phyloP scores from a whole-genome alignment of 2,888 invertebrate species.

The Folsomia candida region DNA sequence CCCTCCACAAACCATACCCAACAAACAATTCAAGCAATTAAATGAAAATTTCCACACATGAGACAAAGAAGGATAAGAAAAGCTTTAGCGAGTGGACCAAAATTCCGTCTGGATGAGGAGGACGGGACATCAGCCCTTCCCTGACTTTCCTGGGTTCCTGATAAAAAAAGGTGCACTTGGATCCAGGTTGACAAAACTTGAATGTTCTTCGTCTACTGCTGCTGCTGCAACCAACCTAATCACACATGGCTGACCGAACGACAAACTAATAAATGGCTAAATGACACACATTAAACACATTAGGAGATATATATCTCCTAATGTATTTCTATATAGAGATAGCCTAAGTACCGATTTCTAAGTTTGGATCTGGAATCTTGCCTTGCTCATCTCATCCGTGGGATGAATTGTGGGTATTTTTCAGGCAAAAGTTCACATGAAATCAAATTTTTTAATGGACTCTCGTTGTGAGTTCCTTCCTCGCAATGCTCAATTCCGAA shows the following conservation, averaged over 20 bases:
- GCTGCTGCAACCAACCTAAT: too few relatives aligned
- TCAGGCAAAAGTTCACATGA: not conserved
- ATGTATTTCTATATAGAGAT: too few relatives aligned
- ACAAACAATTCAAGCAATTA: not conserved
- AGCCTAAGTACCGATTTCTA: conserved; percentile 1
- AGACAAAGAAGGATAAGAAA: too few relatives aligned
- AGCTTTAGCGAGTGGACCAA: not conserved
- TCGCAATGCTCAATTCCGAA: not conserved
- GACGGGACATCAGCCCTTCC: too few relatives aligned
- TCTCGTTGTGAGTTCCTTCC: not conserved
- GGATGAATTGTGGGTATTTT: not conserved
- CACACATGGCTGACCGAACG: not conserved
- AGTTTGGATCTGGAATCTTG: not conserved
- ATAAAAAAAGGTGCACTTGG: not conserved
- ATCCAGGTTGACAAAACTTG: too few relatives aligned
- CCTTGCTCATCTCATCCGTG: not conserved
- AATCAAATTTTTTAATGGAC: not conserved
- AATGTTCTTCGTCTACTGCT: too few relatives aligned
- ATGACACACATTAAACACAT: conserved; percentile 7
- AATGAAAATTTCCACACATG: not conserved
- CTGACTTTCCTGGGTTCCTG: too few relatives aligned
- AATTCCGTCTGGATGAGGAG: too few relatives aligned
- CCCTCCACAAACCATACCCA: not conserved
- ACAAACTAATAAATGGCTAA: not conserved
- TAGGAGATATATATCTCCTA: too few relatives aligned